phyloP scores from a whole-genome alignment of 2,888 invertebrate species.

The Coenonympha arcania region DNA sequence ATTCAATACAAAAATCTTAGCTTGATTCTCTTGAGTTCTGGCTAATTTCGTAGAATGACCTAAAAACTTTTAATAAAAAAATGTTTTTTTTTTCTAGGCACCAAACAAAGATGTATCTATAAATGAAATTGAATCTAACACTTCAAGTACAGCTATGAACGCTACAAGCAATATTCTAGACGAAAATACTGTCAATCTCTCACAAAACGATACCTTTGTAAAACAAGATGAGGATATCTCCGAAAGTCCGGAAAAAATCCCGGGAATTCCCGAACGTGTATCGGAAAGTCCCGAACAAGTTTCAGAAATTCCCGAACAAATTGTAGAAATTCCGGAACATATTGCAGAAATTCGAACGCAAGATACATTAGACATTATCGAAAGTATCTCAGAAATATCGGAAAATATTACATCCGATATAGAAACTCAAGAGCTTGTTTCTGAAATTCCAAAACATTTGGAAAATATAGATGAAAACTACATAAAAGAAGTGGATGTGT shows the following conservation, averaged over 20 bases:
- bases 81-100: background rate
- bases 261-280: background rate
- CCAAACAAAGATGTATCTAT: background rate
- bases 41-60: too few species aligned
- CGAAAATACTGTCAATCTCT: background rate
- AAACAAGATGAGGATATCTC: background rate
- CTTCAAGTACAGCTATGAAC: background rate
- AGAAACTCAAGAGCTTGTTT: background rate
- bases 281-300: background rate
- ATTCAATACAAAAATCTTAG: too few species aligned
- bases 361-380: too few species aligned
- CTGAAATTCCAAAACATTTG: background rate
- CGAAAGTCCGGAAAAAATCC: background rate
- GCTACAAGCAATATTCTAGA: background rate
- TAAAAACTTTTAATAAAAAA: too few species aligned
- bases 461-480: background rate
- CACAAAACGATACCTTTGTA: background rate
- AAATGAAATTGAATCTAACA: background rate
- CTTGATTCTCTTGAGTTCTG: too few species aligned
- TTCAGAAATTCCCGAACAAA: background rate
- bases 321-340: background rate
- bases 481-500: background rate
- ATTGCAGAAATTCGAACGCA: too few species aligned
- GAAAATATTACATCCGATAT: too few species aligned
- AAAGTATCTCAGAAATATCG: too few species aligned